Evolutionary conservation across 1,140 invertebrate genomes (phyloP).

Genomic region (Sitophilus oryzae): DNA sequence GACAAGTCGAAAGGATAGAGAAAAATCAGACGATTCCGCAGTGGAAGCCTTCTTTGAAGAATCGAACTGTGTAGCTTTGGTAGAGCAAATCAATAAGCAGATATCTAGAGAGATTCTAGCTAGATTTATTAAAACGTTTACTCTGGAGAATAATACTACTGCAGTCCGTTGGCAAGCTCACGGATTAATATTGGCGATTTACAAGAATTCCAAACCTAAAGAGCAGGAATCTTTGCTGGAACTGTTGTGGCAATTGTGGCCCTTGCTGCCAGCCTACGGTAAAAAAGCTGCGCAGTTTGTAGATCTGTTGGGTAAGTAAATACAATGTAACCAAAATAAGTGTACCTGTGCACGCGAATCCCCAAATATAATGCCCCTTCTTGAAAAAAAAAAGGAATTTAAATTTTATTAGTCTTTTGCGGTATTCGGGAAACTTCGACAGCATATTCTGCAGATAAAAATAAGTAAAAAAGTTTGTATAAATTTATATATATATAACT

Average conservation of each 20-base stretch:
- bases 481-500: too few species aligned
- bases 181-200: slow-evolving; percentile 75
- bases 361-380: too few species aligned
- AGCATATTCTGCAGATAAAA: too few species aligned
- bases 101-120: slow-evolving; percentile 62
- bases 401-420: too few species aligned
- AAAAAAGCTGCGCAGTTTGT: slow-evolving; percentile 94
- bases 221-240: slow-evolving; percentile 78
- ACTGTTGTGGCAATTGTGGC: slow-evolving; percentile 88
- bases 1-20: slow-evolving; percentile 50
- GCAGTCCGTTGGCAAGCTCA: slow-evolving; percentile 94
- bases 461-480: too few species aligned
- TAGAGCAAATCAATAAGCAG: slow-evolving; percentile 66
- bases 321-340: slow-evolving; percentile 39
- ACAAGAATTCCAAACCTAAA: slow-evolving; percentile 69
- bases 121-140: slow-evolving; percentile 83
- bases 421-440: too few species aligned
- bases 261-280: slow-evolving; percentile 82
- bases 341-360: too few species aligned
- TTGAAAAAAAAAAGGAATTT: too few species aligned
- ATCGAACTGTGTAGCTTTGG: slow-evolving; percentile 60
- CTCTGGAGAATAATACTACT: slow-evolving; percentile 89
- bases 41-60: slow-evolving; percentile 64
- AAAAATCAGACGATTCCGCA: slow-evolving; percentile 64
- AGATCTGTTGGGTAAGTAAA: slow-evolving; percentile 70